Conservation (phyloP, 1,140 invertebrate genomes). For the Bradysia coprophila region DNA sequence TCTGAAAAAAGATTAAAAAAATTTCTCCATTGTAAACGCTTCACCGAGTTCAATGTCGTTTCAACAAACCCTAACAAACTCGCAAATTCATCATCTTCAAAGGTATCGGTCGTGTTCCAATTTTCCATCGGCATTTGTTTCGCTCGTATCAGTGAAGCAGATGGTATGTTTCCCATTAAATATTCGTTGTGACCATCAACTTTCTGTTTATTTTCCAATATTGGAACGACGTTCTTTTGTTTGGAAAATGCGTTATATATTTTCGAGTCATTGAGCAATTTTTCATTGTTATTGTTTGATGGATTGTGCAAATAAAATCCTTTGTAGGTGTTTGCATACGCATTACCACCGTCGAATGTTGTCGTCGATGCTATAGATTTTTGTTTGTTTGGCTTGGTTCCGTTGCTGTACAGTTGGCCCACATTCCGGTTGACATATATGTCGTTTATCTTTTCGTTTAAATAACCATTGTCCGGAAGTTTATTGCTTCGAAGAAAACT, state of each 20-base stretch:
- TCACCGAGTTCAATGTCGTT: not conserved
- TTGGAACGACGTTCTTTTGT: constrained; percentile 4
- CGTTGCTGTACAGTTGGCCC: not conserved
- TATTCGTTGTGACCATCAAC: constrained; percentile 6
- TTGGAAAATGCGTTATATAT: constrained; percentile 4
- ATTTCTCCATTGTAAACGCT: not conserved
- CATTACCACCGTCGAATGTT: not conserved
- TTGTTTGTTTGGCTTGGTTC: not conserved
- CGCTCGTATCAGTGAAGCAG: constrained; percentile 10
- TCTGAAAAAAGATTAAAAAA: constrained; percentile 6
- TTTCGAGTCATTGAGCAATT: not conserved
- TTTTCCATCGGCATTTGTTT: constrained; percentile 10
- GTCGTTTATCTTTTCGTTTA: constrained; percentile 3
- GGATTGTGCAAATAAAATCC: constrained; percentile 2
- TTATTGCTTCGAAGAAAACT: not conserved
- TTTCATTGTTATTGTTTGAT: not conserved
- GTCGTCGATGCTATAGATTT: not conserved
- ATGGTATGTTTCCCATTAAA: constrained; percentile 15
- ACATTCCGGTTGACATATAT: constrained; percentile 4
- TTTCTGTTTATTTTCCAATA: constrained; percentile 12
- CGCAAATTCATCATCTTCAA: constrained; percentile 34
- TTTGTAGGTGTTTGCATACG: not conserved
- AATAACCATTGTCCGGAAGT: not conserved
- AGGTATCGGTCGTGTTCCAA: constrained; percentile 16
- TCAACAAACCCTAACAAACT: constrained; percentile 34